A percentile compares a stretch with the other conserved stretches of the same genome.
Evolutionary conservation across 2,888 invertebrate genomes (phyloP).

Genomic region (Pollenia labialis): DNA sequence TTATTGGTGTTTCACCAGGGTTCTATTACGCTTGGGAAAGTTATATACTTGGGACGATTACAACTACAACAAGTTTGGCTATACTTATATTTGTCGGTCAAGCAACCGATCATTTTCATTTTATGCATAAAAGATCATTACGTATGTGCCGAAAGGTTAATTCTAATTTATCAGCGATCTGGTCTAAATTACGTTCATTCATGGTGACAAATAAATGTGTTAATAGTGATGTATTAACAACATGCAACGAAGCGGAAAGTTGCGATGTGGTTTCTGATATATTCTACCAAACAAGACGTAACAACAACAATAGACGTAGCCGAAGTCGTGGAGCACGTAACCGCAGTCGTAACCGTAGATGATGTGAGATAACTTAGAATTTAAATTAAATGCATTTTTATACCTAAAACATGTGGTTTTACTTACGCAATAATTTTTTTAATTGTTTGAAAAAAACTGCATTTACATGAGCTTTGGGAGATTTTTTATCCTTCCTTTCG

Average conservation of each 20-base stretch:
- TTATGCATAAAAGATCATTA: slow-evolving; percentile 70
- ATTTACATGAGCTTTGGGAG: slow-evolving; percentile 90
- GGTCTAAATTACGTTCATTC: slow-evolving; percentile 28
- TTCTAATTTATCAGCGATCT: slow-evolving; percentile 6
- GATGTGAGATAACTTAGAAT: not conserved
- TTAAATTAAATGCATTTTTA: not conserved
- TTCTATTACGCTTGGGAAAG: slow-evolving; percentile 68
- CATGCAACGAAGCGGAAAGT: not conserved
- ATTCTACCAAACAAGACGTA: slow-evolving; percentile 6
- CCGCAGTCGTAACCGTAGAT: slow-evolving; percentile 48
- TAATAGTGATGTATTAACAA: not conserved
- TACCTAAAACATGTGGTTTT: not conserved
- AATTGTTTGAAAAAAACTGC: slow-evolving; percentile 90
- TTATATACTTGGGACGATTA: slow-evolving; percentile 69
- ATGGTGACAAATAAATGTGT: slow-evolving; percentile 13
- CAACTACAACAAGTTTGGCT: slow-evolving; percentile 68
- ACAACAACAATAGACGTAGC: not conserved
- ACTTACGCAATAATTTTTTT: slow-evolving; percentile 86
- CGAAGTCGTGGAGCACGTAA: slow-evolving; percentile 22
- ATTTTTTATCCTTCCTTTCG: slow-evolving; percentile 86
- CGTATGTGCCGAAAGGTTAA: slow-evolving; percentile 67
- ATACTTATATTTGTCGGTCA: slow-evolving; percentile 72
- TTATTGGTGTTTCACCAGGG: slow-evolving; percentile 58
- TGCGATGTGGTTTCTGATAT: slow-evolving; percentile 6
- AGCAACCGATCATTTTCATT: slow-evolving; percentile 74